A percentile compares a stretch with the other conserved stretches of the same genome.
phyloP scores from a whole-genome alignment of 2,797 vertebrate species.

The Enteromius radiatus region DNA sequence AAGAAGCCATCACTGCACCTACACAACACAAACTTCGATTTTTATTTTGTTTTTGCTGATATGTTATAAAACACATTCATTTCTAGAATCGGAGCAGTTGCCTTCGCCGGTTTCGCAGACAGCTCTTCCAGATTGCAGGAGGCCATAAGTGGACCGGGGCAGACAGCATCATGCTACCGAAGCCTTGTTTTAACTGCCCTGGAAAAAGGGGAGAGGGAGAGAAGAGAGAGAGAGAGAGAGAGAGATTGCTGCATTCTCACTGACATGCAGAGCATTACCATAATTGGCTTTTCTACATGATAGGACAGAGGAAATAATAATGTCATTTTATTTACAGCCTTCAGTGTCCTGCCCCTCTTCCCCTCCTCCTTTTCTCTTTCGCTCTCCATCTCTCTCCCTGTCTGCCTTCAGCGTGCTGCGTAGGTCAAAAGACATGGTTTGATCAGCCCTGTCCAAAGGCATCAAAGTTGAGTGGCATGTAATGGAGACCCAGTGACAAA shows the following conservation, averaged over 20 bases:
- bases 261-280: slow-evolving; percentile 99
- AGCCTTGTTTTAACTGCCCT: slow-evolving; percentile 84
- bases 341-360: slow-evolving; percentile 87
- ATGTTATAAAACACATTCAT: slow-evolving; percentile 16
- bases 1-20: not conserved
- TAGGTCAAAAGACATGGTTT: slow-evolving; percentile 99
- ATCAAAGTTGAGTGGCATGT: slow-evolving; percentile 99
- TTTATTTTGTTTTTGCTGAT: not conserved
- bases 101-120: not conserved
- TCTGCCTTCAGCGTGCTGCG: slow-evolving; percentile 88
- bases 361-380: slow-evolving; percentile 36
- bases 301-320: slow-evolving; percentile 99
- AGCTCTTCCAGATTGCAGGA: slow-evolving; percentile 54
- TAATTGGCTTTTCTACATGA: slow-evolving; percentile 99
- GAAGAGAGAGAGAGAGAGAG: slow-evolving; percentile 67
- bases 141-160: slow-evolving; percentile 80
- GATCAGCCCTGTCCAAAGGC: slow-evolving; percentile 99
- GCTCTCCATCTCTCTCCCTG: slow-evolving; percentile 53
- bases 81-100: not conserved
- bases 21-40: not conserved
- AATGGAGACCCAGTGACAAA: slow-evolving; percentile 99
- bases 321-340: slow-evolving; percentile 99
- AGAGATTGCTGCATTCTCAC: slow-evolving; percentile 92
- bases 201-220: slow-evolving; percentile 60
- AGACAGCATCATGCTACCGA: slow-evolving; percentile 82